Base-by-base conservation (phyloP, 2,888 invertebrate species). In the Rosalia funebris region DNA sequence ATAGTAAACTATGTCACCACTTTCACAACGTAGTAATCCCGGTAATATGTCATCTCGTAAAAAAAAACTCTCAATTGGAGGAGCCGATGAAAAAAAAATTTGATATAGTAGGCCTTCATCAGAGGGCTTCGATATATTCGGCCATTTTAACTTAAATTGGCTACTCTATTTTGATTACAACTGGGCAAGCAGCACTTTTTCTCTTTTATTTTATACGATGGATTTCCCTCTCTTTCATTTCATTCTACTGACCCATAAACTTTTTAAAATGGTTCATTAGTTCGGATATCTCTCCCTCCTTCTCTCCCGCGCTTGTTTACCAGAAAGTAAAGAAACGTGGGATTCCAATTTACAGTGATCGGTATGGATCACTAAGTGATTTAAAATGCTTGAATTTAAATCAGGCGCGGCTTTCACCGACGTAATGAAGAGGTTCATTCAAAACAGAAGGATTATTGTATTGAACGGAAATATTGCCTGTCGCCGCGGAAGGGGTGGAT, bases 201-300 rank as follows among this genome's bases (percentile, higher is more conserved):
- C 41, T 17, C 41, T 41, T 41, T 41, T 41, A 17, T 19, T 19
- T 41, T 41, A 17, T 41, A 17, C 41, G 41, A 41, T 41, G 17
- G 17, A 41, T 41, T 41, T n/a, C 5, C 16, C 17, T 41, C 41
- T 41, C 17, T 19, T 41, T 41, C 41, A 17, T 41, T 41, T 17
- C 17, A 17, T 41, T 41, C 41, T 17, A 19, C 16, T 41, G n/a
- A 17, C 41, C 41, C n/a, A 41, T 41, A 41, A 16, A 41, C 25
- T 19, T 41, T 41, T 41, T 41, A 17, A 41, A 41, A 41, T 41
- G 41, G 41, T 41, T 41, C 41, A 41, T 41, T 41, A 41, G 17
- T 41, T 41, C 19, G 17, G n/a, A 37, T 37, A 5, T 15, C 15
- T 37, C 37, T 5, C 14, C 1, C 25, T 3, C 25, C 25, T 7